Evolutionary conservation across 92 coral and sea anemone genomes (phyloP), one percentile per base, ranked within the genome.

Genomic region (Porites lobata): DNA sequence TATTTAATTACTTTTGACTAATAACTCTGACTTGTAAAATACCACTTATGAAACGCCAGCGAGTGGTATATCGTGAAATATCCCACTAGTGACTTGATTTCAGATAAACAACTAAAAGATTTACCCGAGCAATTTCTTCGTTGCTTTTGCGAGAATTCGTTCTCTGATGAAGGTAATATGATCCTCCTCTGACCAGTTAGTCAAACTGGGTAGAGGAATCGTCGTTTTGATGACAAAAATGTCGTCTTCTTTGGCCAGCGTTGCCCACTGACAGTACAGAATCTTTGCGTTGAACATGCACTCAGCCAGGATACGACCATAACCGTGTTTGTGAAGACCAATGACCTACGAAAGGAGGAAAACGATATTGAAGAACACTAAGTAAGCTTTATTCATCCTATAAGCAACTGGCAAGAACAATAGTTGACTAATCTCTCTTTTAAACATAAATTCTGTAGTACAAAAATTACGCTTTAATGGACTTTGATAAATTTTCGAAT

Each of bases 261-360:
- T 79, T 7, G 76, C 83, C 96, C 96, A 94, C 61, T 85, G 47
- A 61, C 94, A 94, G 94, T 94, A 94, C 82, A 91, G 51, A 9
- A 94, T 72, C 79, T 94, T 94, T 9, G 96, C 70, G 54, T 84
- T 87, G 26, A 66, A 94, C 89, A 88, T 87, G 69, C 94, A 88
- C 80, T 94, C 94, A 50, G 92, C 92, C 76, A 94, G 85, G 50
- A 94, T 85, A 6, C 94, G 94, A 65, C 96, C 96, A 51, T 94
- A 94, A 24, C 96, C 96, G 69, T 94, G 85, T 81, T 87, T 88
- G 87, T 94, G 89, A 76, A 94, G 83, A 17, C 96, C 96, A 38
- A 94, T 91, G 9, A 94, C 96, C 96, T 93, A 50, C 0, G 43
- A 8, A 9, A 69, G 0, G 11, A 7, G 59, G n/a, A n/a, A 47